These are phyloP conservation scores for Pampus argenteus DNA, from an alignment of 2,797 vertebrate species.

Conservation along the genomic window DNA sequence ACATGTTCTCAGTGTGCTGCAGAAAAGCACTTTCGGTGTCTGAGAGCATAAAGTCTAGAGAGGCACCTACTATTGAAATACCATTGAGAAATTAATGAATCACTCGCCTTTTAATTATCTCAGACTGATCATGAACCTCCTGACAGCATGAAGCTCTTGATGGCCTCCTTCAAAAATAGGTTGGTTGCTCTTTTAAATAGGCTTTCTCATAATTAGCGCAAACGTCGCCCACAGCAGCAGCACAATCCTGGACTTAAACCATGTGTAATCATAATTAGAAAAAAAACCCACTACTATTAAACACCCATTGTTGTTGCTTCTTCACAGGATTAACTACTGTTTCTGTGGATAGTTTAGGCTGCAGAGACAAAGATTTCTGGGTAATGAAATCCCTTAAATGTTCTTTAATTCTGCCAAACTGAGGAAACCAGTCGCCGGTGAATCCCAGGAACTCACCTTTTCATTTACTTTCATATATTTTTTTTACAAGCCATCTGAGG, in stretches of 20 bases:
- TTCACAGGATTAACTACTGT: neutral
- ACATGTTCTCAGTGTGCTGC: constrained; percentile 7
- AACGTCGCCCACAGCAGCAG: constrained; percentile 10
- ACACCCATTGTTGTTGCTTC: constrained; percentile 1
- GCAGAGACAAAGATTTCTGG: no score
- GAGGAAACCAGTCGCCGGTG: neutral
- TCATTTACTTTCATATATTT: neutral
- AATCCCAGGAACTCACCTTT: constrained; percentile 14
- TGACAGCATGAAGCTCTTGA: constrained; percentile 26
- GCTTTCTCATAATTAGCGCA: constrained; percentile 41
- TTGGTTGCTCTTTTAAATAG: constrained; percentile 32
- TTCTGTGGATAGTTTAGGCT: no score
- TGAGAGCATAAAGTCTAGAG: neutral
- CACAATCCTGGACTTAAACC: constrained; percentile 26
- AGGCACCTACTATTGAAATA: neutral
- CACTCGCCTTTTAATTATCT: constrained; percentile 29
- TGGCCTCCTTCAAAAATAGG: constrained; percentile 28
- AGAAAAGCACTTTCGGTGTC: neutral
- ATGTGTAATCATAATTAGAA: constrained; percentile 30
- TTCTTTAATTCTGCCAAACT: neutral
- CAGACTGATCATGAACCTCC: constrained; percentile 28
- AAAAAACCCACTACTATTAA: neutral
- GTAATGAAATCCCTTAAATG: neutral
- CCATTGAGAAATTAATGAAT: constrained; percentile 33
- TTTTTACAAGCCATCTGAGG: constrained; percentile 4